phyloP scores from a whole-genome alignment of 2,888 invertebrate species.

The Limnephilus lunatus region DNA sequence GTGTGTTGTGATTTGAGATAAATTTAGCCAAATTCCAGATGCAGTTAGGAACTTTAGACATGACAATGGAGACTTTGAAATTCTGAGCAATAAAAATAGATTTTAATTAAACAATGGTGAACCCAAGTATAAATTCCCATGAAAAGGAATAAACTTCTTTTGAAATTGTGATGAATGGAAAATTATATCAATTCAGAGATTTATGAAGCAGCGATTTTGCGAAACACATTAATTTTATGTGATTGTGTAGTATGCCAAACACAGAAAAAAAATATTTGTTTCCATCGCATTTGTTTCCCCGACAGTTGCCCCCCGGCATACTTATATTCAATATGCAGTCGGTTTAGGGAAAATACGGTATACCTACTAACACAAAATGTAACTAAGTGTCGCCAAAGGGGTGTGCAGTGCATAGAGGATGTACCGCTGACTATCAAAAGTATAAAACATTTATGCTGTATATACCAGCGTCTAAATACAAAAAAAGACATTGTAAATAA shows the following conservation, averaged over 20 bases:
- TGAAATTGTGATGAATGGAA: neutral
- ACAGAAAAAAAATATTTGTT: too few species aligned
- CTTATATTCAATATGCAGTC: too few species aligned
- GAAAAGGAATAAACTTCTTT: neutral
- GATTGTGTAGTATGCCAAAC: neutral
- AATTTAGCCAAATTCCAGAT: conserved; percentile 15
- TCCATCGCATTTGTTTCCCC: too few species aligned
- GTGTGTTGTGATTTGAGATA: conserved; percentile 12
- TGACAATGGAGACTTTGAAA: neutral
- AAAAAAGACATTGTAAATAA: too few species aligned
- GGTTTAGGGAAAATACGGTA: too few species aligned
- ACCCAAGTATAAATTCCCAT: neutral
- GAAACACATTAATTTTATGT: neutral
- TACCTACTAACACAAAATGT: too few species aligned
- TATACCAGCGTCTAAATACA: too few species aligned
- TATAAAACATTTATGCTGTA: too few species aligned
- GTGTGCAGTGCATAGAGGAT: too few species aligned
- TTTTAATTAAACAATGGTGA: neutral
- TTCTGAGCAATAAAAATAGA: neutral
- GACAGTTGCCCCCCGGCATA: too few species aligned
- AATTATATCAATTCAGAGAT: neutral
- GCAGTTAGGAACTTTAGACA: neutral
- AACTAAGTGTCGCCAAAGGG: too few species aligned
- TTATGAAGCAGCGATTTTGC: neutral
- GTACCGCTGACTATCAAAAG: too few species aligned